Percentiles rank a stretch among this genome's conserved stretches.
Conservation (phyloP, 2,888 invertebrate genomes). For the Nemotelus pantherinus region DNA sequence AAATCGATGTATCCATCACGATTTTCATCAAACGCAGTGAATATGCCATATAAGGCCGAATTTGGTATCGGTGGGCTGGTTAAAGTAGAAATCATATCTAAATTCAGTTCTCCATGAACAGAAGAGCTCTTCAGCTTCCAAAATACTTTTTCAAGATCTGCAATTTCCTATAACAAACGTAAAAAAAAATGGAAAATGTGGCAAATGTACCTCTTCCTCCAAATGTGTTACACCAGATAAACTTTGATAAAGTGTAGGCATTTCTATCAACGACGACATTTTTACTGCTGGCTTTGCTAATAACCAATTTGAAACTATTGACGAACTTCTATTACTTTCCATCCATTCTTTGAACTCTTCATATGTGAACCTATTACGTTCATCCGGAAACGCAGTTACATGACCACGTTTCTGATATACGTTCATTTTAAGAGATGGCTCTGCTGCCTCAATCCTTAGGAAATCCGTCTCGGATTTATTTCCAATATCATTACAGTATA, state of each 20-base stretch:
- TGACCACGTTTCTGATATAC: slow-evolving; percentile 64
- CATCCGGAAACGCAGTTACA: slow-evolving; percentile 57
- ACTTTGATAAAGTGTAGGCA: slow-evolving; percentile 92
- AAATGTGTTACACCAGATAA: slow-evolving; percentile 92
- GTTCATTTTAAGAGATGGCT: slow-evolving; percentile 66
- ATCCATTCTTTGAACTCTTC: slow-evolving; percentile 86
- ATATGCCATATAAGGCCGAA: slow-evolving; percentile 76
- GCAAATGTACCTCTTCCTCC: slow-evolving; percentile 71
- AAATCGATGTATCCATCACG: slow-evolving; percentile 92
- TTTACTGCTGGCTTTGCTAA: slow-evolving; percentile 77
- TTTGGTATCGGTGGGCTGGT: slow-evolving; percentile 80
- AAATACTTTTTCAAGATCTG: slow-evolving; percentile 90
- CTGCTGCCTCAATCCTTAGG: slow-evolving; percentile 71
- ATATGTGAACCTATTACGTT: slow-evolving; percentile 70
- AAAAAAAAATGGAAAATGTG: slow-evolving; percentile 48
- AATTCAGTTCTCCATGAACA: slow-evolving; percentile 82
- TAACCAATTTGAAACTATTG: slow-evolving; percentile 84
- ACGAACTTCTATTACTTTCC: slow-evolving; percentile 77
- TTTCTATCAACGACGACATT: slow-evolving; percentile 83
- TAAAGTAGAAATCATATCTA: slow-evolving; percentile 75
- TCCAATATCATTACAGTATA: slow-evolving; percentile 84
- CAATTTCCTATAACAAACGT: slow-evolving; percentile 73
- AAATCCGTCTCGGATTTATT: slow-evolving; percentile 81
- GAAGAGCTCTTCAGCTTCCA: slow-evolving; percentile 86
- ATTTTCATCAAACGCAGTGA: slow-evolving; percentile 91